Conservation (phyloP, 2,797 vertebrate species). For the Melopsittacus undulatus region DNA sequence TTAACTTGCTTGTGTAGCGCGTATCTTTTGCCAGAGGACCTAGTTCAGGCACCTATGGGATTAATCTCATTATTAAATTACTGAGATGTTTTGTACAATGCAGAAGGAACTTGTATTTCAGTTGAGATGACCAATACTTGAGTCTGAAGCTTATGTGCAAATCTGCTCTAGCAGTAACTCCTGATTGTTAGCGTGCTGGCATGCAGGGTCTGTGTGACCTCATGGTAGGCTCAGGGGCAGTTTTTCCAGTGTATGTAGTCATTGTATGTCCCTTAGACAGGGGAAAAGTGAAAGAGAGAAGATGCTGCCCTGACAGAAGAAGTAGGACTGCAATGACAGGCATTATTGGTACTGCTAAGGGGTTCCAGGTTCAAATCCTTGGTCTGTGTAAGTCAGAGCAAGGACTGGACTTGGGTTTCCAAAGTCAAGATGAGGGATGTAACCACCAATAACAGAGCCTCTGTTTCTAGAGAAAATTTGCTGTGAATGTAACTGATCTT, state of each 20-base stretch:
- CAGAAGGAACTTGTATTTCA: not conserved
- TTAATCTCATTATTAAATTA: not conserved
- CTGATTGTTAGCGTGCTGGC: fast-evolving
- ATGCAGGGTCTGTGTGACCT: fast-evolving
- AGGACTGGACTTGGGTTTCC: not conserved
- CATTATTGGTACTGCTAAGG: not conserved
- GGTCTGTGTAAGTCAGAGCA: not conserved
- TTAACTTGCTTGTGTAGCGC: not conserved
- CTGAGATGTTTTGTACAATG: not conserved
- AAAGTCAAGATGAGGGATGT: not conserved
- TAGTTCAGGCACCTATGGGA: not conserved
- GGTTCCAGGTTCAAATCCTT: not conserved
- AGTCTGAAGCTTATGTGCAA: not conserved
- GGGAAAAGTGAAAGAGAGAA: not conserved
- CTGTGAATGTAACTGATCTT: not conserved
- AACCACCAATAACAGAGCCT: not conserved
- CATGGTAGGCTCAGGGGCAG: not conserved
- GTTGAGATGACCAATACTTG: not conserved
- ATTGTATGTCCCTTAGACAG: not conserved
- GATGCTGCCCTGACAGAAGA: not conserved
- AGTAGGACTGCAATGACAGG: not conserved
- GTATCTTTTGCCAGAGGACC: not conserved
- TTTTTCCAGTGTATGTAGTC: not conserved
- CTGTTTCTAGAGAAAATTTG: not conserved
- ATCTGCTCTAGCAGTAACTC: not conserved